Evolutionary conservation across 2,113 vertebrate species (phyloP).

Genomic region (Prolemur simus): DNA sequence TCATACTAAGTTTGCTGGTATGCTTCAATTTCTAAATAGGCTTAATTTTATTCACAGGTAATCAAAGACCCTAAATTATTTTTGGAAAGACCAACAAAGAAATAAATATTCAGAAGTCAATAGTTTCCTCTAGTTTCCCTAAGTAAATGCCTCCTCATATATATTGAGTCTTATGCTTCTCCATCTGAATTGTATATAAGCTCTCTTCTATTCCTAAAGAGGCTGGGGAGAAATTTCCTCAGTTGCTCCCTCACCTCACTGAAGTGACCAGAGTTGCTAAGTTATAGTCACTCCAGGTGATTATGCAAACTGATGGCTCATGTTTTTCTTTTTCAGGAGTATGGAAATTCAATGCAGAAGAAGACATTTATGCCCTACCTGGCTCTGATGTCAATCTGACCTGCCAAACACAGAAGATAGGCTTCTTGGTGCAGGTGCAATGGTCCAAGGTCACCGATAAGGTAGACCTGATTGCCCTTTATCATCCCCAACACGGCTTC

Average conservation of each 20-base stretch:
- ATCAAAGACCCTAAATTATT: background rate
- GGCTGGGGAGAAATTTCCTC: background rate
- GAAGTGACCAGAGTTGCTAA: background rate
- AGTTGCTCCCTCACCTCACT: background rate
- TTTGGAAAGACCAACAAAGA: background rate
- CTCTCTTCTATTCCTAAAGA: background rate
- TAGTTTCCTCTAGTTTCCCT: background rate
- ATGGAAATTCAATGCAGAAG: background rate
- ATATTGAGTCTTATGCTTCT: background rate
- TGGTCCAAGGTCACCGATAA: slow-evolving; percentile 73
- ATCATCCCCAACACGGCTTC: slow-evolving; percentile 69
- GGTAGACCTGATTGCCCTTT: slow-evolving; percentile 52
- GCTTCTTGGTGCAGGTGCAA: slow-evolving; percentile 75
- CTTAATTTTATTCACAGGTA: background rate
- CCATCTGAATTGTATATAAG: background rate
- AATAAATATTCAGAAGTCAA: background rate
- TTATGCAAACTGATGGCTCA: background rate
- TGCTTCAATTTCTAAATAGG: background rate
- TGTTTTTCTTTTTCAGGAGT: slow-evolving; percentile 69
- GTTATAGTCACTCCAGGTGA: background rate
- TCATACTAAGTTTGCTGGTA: background rate
- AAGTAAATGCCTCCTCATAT: background rate
- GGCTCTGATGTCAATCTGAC: slow-evolving; percentile 69
- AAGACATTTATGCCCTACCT: slow-evolving; percentile 54
- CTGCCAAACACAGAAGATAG: slow-evolving; percentile 58